Evolutionary conservation across 1,140 invertebrate species (phyloP).

Genomic region (Steinernema khuongi): DNA sequence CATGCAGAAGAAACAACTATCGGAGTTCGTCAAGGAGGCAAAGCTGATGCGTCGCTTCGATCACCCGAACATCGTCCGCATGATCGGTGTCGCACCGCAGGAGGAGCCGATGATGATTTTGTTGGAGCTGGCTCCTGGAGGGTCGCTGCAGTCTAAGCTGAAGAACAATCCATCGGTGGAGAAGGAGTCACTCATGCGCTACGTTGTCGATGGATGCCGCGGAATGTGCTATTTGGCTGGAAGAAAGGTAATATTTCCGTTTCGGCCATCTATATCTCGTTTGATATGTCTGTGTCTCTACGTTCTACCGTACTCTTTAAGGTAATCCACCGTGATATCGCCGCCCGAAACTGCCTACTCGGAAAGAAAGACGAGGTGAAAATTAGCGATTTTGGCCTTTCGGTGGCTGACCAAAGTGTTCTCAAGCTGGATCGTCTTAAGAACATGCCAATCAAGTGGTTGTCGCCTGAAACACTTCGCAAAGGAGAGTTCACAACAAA

Average conservation of each 20-base stretch:
- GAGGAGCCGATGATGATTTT: neutral
- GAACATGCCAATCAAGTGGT: no score
- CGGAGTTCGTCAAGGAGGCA: conserved; percentile 10
- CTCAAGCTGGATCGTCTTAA: neutral
- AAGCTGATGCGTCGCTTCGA: neutral
- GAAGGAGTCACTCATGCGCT: no score
- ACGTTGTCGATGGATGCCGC: no score
- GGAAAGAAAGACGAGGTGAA: conserved; percentile 21
- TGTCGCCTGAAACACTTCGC: no score
- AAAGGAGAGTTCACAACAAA: no score
- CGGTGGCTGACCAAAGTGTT: neutral
- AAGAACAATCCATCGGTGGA: no score
- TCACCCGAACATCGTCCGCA: neutral
- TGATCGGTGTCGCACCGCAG: neutral
- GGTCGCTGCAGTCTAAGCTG: neutral
- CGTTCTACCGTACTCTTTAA: no score
- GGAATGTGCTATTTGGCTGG: no score
- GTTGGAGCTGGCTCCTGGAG: neutral
- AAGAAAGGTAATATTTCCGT: neutral
- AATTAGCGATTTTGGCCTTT: neutral
- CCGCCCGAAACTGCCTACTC: conserved; percentile 72
- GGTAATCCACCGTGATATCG: conserved; percentile 89
- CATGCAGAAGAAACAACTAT: neutral
- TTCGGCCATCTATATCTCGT: neutral
- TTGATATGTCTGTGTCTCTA: conserved; percentile 67